Conservation (phyloP, 2,888 invertebrate species). For the Horisme vitalbata region DNA sequence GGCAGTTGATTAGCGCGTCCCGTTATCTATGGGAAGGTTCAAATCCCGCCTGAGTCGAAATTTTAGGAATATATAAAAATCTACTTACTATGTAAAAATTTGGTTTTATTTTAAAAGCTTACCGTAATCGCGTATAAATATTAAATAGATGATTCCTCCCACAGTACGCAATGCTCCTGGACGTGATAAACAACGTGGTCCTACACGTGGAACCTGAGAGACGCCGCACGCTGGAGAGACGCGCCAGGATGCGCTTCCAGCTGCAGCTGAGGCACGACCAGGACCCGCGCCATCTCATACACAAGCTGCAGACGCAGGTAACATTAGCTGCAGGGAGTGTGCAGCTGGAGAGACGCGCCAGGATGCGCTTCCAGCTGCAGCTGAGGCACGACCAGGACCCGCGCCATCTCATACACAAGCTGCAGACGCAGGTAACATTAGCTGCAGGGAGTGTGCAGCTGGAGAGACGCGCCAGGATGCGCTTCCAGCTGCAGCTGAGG, state of each 20-base stretch:
- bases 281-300: constrained; percentile 95
- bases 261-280: constrained; percentile 95
- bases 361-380: constrained; percentile 97
- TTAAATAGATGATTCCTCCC: no score
- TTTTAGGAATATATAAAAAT: no score
- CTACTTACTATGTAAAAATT: no score
- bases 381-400: constrained; percentile 96
- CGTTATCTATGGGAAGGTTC: no score
- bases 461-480: constrained; percentile 94
- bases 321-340: no score
- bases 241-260: constrained; percentile 97
- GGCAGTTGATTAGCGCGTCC: no score
- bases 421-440: constrained; percentile 88
- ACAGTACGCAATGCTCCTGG: constrained; percentile 97
- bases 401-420: constrained; percentile 93
- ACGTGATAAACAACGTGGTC: constrained; percentile 98
- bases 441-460: constrained; percentile 48
- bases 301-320: constrained; percentile 93
- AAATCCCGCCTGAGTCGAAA: no score
- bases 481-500: constrained; percentile 96
- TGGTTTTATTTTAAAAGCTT: no score
- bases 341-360: constrained; percentile 89
- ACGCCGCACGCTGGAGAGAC: constrained; percentile 93
- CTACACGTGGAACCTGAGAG: constrained; percentile 98
- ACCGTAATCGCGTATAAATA: no score